Base-by-base conservation (phyloP, 2,113 vertebrate species). In the Acrocephalus kingi region DNA sequence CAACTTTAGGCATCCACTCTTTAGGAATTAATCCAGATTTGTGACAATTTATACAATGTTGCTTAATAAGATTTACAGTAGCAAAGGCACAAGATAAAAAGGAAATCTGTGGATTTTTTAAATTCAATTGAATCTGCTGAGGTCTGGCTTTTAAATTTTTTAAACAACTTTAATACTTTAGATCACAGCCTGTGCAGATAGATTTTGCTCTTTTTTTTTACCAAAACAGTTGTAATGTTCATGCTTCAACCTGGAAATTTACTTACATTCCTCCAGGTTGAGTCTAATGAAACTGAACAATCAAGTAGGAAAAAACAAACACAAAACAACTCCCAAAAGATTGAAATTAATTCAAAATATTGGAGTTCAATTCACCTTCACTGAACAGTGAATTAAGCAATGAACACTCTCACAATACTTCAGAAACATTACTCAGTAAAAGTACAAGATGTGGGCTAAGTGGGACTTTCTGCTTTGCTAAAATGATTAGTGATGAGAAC, bases 401-500 rank as follows among this genome's bases (percentile, higher is more conserved):
- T 35, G 76, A 92, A 24, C 4, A 59, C 27, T 74, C 43, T 79
- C 75, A 71, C 49, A 81, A 77, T 67, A 35, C 21, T 81, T 58
- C 15, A 78, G 30, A 86, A 81, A 13, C 10, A 23, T n/a, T 45
- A 14, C 46, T 80, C 18, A 20, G 12, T 68, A 48, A 16, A 83
- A 82, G 35, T 19, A 54, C 56, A 91, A 68, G 41, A 61, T 23
- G 23, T 69, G 56, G 4, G 15, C 56, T 87, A 82, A 80, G 63
- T 43, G 24, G 41, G 84, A 69, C 91, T 93, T 91, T 90, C 37
- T 89, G 78, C 80, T 87, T 93, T 87, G 45, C 71, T 89, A n/a
- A 68, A 94, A 95, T 84, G 46, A 51, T 88, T 93, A 96, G 25
- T 77, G 87, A 97, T 93, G 55, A 97, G 95, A 98, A 95, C 61